Base-by-base conservation (phyloP, 2,888 invertebrate species). In the Didymodactylos carnosus region DNA sequence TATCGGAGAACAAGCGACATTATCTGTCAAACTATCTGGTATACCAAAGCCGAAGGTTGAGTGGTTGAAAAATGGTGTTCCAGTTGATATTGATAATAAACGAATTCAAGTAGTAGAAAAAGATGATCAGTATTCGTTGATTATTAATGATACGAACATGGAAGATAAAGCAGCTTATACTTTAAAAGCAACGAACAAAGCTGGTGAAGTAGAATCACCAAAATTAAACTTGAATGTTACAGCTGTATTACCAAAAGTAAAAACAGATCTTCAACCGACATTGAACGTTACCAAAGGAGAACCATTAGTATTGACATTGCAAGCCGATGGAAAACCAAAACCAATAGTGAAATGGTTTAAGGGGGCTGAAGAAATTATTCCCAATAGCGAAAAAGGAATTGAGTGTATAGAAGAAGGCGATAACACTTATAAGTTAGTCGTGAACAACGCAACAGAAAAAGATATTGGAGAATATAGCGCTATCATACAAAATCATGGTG, bases 181-280 rank as follows among this genome's bases (percentile, higher is more conserved):
- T 39, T 71, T 75, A 14, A 74, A 74, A 46, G 74, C 71, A 23
- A 71, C 72, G 2, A 76, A 76, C 51, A 72, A 72, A 74, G 72
- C 72, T 39, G 72, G 72, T 35, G 49, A 71, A 11, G 74, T 74
- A 53, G 74, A 76, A 51, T 71, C 73, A 19, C 41, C 51, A 19
- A 62, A 62, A 23, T 62, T 51, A 41, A 69, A 39, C 35, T 23
- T 76, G 3, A 69, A 51, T 69, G 69, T 76, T 29, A 69, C 62
- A 62, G 19, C 35, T 6, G 6, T 35, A n/a, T 35, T 35, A 62
- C 62, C 62, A 11, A 62, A 62, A 35, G 35, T 62, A 0, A 35
- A 35, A 62, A 19, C 35, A 5, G 62, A 74, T 39, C 35, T 74
- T 27, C 71, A 71, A 69, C 62, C 62, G 35, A 62, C 62, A 35